Evolutionary conservation across 2,888 invertebrate species (phyloP).

Genomic region (Harpalus rubripes): DNA sequence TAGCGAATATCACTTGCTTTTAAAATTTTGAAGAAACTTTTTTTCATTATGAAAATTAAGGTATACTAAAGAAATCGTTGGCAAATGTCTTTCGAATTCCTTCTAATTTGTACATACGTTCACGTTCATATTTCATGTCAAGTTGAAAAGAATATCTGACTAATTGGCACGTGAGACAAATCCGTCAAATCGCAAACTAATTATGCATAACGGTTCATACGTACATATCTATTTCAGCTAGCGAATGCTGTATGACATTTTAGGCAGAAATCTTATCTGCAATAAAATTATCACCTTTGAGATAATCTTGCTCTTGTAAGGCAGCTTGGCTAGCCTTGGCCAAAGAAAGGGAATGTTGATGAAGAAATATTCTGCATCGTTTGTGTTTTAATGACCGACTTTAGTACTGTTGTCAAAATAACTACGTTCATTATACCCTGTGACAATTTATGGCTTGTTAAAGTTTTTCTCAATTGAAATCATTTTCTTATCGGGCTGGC

Average conservation of each 20-base stretch:
- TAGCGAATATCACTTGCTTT: too few species aligned
- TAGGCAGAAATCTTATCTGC: conserved; percentile 42
- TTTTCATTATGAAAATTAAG: background rate
- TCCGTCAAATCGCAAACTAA: conserved; percentile 13
- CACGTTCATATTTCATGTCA: conserved; percentile 6
- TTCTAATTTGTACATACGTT: background rate
- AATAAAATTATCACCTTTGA: conserved; percentile 44
- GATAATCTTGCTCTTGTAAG: conserved; percentile 19
- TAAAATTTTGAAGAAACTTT: too few species aligned
- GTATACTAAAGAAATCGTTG: background rate
- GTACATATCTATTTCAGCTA: conserved; percentile 11
- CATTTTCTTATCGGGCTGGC: background rate
- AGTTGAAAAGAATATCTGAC: background rate
- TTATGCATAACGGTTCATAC: conserved; percentile 42
- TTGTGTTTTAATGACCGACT: conserved; percentile 58
- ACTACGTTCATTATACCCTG: conserved; percentile 8
- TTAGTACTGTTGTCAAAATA: conserved; percentile 51
- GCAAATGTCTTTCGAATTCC: conserved; percentile 2
- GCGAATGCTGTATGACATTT: conserved; percentile 3
- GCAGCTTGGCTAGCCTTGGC: conserved; percentile 32
- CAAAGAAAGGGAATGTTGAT: conserved; percentile 52
- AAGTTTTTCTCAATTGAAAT: conserved; percentile 17
- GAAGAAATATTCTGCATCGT: conserved; percentile 53
- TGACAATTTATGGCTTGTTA: conserved; percentile 43
- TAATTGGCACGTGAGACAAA: conserved; percentile 36